Evolutionary conservation across 92 coral and sea anemone genomes (phyloP).

Genomic region (Micromussa lordhowensis): DNA sequence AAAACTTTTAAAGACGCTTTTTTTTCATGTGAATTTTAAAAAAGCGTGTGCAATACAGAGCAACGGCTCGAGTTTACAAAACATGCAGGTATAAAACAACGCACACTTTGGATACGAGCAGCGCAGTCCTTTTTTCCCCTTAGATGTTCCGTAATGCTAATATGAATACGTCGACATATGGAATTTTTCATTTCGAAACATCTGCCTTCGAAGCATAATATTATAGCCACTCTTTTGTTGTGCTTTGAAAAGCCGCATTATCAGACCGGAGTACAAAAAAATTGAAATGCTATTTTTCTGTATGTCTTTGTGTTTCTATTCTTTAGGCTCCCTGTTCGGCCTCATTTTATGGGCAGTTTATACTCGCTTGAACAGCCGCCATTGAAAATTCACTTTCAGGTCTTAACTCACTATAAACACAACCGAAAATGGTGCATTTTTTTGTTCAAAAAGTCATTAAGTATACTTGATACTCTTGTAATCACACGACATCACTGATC

Average conservation of each 20-base stretch:
- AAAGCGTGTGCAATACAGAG: background rate
- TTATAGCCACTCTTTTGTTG: slow-evolving; percentile 7
- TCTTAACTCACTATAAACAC: background rate
- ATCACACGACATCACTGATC: too few species aligned
- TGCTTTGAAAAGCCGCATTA: slow-evolving; percentile 1
- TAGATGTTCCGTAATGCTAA: background rate
- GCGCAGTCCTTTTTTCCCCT: background rate
- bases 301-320: background rate
- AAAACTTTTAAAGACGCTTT: background rate
- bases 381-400: background rate
- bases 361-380: background rate
- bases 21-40: background rate
- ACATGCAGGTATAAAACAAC: background rate
- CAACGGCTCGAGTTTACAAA: background rate
- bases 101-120: background rate
- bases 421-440: background rate
- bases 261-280: background rate
- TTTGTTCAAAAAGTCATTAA: background rate
- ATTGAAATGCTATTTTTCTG: background rate
- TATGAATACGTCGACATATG: background rate
- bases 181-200: slow-evolving; percentile 8
- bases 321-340: background rate
- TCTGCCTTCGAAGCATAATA: slow-evolving; percentile 12
- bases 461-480: background rate
- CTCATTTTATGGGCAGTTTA: background rate